These are phyloP conservation scores for Trematocara marginatum DNA, from an alignment of 2,113 vertebrate genomes.

Conservation along the genomic window DNA sequence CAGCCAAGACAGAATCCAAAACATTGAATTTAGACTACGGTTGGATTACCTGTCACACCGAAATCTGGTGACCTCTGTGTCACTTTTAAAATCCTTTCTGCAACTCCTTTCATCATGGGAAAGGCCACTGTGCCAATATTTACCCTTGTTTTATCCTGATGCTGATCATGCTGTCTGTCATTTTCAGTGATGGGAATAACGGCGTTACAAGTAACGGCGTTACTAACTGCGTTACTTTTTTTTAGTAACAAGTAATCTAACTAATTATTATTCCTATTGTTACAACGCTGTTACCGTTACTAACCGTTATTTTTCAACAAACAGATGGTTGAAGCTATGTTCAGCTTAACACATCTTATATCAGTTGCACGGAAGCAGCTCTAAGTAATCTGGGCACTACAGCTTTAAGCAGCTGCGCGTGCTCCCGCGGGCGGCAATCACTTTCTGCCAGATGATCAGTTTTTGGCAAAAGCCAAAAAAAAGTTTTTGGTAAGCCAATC, in stretches of 20 bases:
- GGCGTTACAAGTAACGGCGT: not conserved
- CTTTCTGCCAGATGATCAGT: fast-evolving
- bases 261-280: too few relatives aligned
- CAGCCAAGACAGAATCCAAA: too few relatives aligned
- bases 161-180: not conserved
- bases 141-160: not conserved
- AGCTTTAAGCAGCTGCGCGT: too few relatives aligned
- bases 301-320: too few relatives aligned
- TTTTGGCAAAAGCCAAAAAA: too few relatives aligned
- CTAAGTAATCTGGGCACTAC: too few relatives aligned
- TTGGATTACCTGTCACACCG: not conserved
- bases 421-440: fast-evolving
- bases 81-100: not conserved
- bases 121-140: not conserved
- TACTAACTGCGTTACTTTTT: not conserved
- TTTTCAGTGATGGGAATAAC: not conserved
- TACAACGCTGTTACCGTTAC: too few relatives aligned
- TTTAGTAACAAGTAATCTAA: too few relatives aligned
- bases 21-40: not conserved
- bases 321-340: too few relatives aligned
- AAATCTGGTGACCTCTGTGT: not conserved
- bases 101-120: not conserved
- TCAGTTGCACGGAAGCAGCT: too few relatives aligned
- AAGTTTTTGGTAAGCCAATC: too few relatives aligned
- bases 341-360: too few relatives aligned